phyloP scores from a whole-genome alignment of 2,113 vertebrate genomes.

The Paratilapia polleni region DNA sequence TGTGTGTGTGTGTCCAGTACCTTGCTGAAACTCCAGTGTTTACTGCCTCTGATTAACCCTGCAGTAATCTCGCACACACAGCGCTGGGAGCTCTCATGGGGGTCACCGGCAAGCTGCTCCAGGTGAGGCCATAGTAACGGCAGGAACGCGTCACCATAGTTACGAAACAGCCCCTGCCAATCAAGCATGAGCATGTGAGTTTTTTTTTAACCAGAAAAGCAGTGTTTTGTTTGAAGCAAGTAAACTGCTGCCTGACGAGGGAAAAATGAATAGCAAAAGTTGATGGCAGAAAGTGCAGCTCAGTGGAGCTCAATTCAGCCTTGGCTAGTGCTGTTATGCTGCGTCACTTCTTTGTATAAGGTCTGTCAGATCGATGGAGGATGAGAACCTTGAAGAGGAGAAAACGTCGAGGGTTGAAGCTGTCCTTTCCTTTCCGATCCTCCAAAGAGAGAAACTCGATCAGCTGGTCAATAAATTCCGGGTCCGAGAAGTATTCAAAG shows the following conservation, averaged over 20 bases:
- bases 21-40: conserved; percentile 97
- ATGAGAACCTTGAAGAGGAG: conserved; percentile 92
- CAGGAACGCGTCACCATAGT: conserved; percentile 93
- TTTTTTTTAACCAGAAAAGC: conserved; percentile 13
- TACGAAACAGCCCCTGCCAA: conserved; percentile 93
- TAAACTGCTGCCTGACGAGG: conserved; percentile 4
- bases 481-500: conserved; percentile 94
- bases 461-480: conserved; percentile 90
- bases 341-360: conserved; percentile 47
- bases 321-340: conserved; percentile 4
- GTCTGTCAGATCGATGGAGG: conserved; percentile 31
- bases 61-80: conserved; percentile 97
- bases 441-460: conserved; percentile 94
- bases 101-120: conserved; percentile 89
- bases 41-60: conserved; percentile 95
- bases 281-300: conserved; percentile 45
- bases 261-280: conserved; percentile 43
- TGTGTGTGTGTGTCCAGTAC: conserved; percentile 67
- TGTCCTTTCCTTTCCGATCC: conserved; percentile 98
- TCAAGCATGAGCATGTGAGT: conserved; percentile 28
- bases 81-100: conserved; percentile 95
- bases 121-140: conserved; percentile 91
- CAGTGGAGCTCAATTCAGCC: background rate
- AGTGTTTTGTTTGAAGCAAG: conserved; percentile 24
- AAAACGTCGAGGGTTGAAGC: conserved; percentile 95